Base-by-base conservation (phyloP, 2,797 vertebrate species). In the Spinus pinus region DNA sequence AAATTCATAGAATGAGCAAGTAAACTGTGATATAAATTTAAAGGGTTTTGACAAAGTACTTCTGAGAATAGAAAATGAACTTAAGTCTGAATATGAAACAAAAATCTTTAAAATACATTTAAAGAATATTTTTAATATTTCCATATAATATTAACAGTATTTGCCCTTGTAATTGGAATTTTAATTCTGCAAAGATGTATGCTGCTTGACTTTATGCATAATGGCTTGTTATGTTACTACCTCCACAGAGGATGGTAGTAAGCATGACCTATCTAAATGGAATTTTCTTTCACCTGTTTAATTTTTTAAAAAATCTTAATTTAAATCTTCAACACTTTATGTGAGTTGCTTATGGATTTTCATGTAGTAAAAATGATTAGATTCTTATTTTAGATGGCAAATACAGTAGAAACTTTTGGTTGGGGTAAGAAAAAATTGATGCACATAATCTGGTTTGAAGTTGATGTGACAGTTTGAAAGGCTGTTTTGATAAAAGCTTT, bases 401-500 rank as follows among this genome's bases (percentile, higher is more conserved):
- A 83, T 86, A 81, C n/a, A 75, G n/a, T n/a, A 80, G 42, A 58
- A 86, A 75, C 19, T 71, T 90, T 69, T 46, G 39, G 30, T 78
- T 9, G 4, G 54, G 61, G 2, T 69, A 83, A 82, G 24, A 75
- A 86, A 90, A 89, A 83, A 66, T 3, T 70, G 30, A 69, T 70
- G 51, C n/a, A 27, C 70, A 41, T 58, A 86, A 75, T 31, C 24
- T 86, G 19, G 17, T 81, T 88, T 90, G 80, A 75, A 94, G 92
- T n/a, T 67, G 87, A 81, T 91, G 60, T 91, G 89, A 60, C 92
- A 79, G 33, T 50, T 88, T 91, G 94, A 91, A 71, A 88, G 31
- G 37, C 54, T 92, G 61, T 83, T 93, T 93, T 88, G 61, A 81
- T 83, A 89, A 84, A 86, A 79, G 81, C 62, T 88, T 93, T 92